Base-by-base conservation (phyloP, 2,113 vertebrate species). In the Aplodontia rufa region DNA sequence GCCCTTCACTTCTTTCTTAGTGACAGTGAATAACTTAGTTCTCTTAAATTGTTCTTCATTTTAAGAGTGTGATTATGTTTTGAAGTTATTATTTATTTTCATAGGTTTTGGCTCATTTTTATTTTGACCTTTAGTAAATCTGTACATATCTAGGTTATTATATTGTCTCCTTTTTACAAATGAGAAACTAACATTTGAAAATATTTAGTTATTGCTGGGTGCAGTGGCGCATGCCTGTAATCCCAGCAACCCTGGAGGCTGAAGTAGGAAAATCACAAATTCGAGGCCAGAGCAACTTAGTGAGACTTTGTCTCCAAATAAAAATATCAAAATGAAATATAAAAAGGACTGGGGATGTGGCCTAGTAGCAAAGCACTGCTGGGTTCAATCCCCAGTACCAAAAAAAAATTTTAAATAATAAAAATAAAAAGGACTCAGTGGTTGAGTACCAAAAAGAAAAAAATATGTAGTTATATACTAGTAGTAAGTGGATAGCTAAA, bases 131-230 rank as follows among this genome's bases (percentile, higher is more conserved):
- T 87, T 75, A 75, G 40, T 49, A 72, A 47, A 76, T 76, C 16
- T 69, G 24, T 51, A n/a, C 49, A 26, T 49, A 69, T 62, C 17
- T 90, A 69, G 49, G 78, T 91, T 19, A 47, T 37, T 42, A 72
- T 66, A 47, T 79, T 60, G 35, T 68, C 19, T 83, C 84, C 49
- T 32, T 53, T 85, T 51, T 74, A 74, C 58, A 87, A 51, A 69
- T 93, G 75, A 96, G 42, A 51, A 81, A 64, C 22, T 55, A 87
- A 88, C 76, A 68, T 69, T 51, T 83, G 11, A 62, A 92, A 92
- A 88, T 30, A 8, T 37, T 87, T 60, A 60, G 24, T 53, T 53
- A 53, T 53, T 7, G 58, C 58, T 60, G 35, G 64, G 35, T 6
- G 8, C 2, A 16, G 16, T 68, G 64, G 64, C 64, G n/a, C 14